A percentile compares a stretch with the other conserved stretches of the same genome.
Evolutionary conservation across 2,797 vertebrate genomes (phyloP).

Genomic region (Galago senegalensis): DNA sequence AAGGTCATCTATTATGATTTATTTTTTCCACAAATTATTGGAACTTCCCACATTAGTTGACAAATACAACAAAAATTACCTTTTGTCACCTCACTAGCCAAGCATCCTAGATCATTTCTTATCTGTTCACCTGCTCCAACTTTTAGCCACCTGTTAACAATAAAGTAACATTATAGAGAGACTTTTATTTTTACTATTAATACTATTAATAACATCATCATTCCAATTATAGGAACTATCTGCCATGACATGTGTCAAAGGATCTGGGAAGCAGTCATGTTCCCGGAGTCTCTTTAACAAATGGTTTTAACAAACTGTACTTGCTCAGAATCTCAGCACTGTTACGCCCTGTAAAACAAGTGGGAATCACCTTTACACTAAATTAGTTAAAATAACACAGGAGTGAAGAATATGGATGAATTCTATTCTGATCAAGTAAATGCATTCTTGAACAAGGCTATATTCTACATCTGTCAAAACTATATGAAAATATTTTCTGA

Average conservation of each 20-base stretch:
- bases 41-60: not conserved
- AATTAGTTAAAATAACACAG: not conserved
- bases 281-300: not conserved
- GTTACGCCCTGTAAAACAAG: not conserved
- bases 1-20: not conserved
- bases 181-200: slow-evolving; percentile 16
- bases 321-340: not conserved
- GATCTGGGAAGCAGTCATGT: not conserved
- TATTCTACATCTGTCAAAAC: not conserved
- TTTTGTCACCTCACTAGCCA: not conserved
- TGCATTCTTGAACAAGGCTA: not conserved
- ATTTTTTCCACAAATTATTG: not conserved
- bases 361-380: not conserved
- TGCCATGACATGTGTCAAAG: not conserved
- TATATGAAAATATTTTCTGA: not conserved
- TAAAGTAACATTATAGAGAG: not conserved
- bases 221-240: not conserved
- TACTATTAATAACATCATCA: not conserved
- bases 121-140: not conserved
- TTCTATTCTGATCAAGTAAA: not conserved
- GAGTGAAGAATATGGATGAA: not conserved
- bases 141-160: not conserved
- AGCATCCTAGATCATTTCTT: not conserved
- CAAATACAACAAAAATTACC: not conserved
- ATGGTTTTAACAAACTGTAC: not conserved